These are phyloP conservation scores for Felis chaus DNA, from an alignment of 2,113 vertebrate genomes.

Conservation along the genomic window DNA sequence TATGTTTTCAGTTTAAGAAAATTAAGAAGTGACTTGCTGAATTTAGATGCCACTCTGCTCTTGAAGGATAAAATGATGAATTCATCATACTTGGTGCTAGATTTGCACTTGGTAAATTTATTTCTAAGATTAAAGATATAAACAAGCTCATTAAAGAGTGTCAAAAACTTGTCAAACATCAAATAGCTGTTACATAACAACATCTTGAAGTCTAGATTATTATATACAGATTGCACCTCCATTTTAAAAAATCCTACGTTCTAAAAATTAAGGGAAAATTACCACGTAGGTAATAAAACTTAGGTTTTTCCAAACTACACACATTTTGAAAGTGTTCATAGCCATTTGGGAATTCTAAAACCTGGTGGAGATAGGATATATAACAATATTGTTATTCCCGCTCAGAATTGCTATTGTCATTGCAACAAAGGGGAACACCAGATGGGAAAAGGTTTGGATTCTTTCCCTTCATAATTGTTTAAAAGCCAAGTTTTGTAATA, in stretches of 20 bases:
- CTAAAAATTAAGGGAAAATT: constrained; percentile 58
- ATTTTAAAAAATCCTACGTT: constrained; percentile 8
- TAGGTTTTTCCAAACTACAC: constrained; percentile 41
- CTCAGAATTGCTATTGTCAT: constrained; percentile 72
- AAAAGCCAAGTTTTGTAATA: constrained; percentile 71
- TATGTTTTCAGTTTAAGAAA: constrained; percentile 27
- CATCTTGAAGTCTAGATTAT: constrained; percentile 59
- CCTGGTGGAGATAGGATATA: background rate
- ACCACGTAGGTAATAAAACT: background rate
- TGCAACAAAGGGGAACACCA: constrained; percentile 75
- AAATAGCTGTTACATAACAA: constrained; percentile 59
- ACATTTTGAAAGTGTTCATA: constrained; percentile 28
- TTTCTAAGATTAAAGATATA: constrained; percentile 70
- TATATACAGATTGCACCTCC: constrained; percentile 63
- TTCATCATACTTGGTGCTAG: background rate
- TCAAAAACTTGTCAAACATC: constrained; percentile 72
- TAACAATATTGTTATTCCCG: constrained; percentile 56
- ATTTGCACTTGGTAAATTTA: constrained; percentile 54
- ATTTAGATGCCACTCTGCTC: constrained; percentile 22
- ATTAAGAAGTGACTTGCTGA: constrained; percentile 9
- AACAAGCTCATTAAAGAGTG: constrained; percentile 69
- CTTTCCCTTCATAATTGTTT: constrained; percentile 70
- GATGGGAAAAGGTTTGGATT: constrained; percentile 67
- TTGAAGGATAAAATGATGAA: constrained; percentile 46
- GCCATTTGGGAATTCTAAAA: constrained; percentile 49